Percentiles rank a stretch among this genome's conserved stretches.
Evolutionary conservation across 2,888 invertebrate species (phyloP).

Genomic region (Boloria selene): DNA sequence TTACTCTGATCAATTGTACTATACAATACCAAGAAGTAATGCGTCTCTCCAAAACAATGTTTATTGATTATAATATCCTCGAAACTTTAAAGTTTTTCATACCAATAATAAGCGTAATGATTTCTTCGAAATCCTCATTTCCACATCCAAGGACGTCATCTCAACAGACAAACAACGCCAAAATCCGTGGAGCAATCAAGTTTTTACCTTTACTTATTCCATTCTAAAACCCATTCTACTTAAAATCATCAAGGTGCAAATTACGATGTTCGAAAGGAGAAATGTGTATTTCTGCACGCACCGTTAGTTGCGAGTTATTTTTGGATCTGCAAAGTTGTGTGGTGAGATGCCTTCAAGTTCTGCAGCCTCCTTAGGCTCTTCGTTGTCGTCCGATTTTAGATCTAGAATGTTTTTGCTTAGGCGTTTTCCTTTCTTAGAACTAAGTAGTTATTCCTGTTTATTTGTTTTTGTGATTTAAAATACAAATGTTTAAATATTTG

Average conservation of each 20-base stretch:
- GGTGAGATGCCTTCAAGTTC: constrained; percentile 51
- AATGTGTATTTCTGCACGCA: constrained; percentile 61
- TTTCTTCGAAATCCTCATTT: constrained; percentile 12
- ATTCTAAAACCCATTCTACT: constrained; percentile 44
- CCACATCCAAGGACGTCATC: constrained; percentile 18
- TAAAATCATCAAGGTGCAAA: constrained; percentile 52
- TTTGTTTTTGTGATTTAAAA: background rate
- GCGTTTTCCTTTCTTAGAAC: constrained; percentile 18
- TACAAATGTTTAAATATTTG: too few relatives aligned
- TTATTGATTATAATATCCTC: too few relatives aligned
- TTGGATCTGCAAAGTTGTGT: constrained; percentile 63
- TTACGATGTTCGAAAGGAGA: constrained; percentile 66
- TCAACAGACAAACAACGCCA: constrained; percentile 13
- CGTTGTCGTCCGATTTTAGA: constrained; percentile 54
- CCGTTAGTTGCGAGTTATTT: constrained; percentile 70
- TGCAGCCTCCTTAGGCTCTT: constrained; percentile 51
- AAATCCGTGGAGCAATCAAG: constrained; percentile 22
- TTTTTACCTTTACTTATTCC: constrained; percentile 23
- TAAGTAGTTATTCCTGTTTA: background rate
- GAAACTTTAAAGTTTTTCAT: background rate
- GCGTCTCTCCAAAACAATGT: too few relatives aligned
- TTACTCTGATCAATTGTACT: too few relatives aligned
- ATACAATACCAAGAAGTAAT: too few relatives aligned
- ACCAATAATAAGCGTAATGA: background rate
- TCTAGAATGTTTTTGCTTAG: constrained; percentile 39